These are phyloP conservation scores for Pangasius krempfi DNA, from an alignment of 2,797 vertebrate species.

Conservation along the genomic window DNA sequence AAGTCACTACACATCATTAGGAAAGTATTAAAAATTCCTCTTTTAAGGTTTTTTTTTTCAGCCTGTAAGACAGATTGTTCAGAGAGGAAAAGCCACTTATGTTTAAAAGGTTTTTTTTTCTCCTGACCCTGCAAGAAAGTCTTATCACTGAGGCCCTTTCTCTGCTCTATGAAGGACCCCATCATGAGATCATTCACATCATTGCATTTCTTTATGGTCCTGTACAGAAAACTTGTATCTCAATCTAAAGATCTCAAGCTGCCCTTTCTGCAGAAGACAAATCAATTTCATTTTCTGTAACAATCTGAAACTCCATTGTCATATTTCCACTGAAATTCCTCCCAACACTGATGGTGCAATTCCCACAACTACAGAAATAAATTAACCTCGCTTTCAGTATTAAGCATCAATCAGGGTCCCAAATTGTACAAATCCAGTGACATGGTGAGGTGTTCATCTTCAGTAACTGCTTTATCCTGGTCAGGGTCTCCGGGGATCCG, in stretches of 20 bases:
- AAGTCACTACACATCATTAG: background rate
- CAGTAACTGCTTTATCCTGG: background rate
- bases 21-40: background rate
- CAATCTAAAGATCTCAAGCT: too few species aligned
- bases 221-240: background rate
- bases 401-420: background rate
- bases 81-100: background rate
- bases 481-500: background rate
- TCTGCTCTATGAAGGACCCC: background rate
- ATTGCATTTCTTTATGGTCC: background rate
- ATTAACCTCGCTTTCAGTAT: background rate
- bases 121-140: too few species aligned
- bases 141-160: background rate
- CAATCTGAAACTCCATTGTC: background rate
- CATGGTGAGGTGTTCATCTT: background rate
- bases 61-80: background rate
- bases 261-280: background rate
- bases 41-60: background rate
- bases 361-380: background rate
- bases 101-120: background rate
- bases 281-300: background rate
- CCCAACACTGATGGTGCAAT: background rate
- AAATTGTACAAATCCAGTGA: background rate
- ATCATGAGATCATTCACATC: background rate
- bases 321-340: background rate